phyloP scores from a whole-genome alignment of 2,113 vertebrate species.

The Gnathonemus longibarbis region DNA sequence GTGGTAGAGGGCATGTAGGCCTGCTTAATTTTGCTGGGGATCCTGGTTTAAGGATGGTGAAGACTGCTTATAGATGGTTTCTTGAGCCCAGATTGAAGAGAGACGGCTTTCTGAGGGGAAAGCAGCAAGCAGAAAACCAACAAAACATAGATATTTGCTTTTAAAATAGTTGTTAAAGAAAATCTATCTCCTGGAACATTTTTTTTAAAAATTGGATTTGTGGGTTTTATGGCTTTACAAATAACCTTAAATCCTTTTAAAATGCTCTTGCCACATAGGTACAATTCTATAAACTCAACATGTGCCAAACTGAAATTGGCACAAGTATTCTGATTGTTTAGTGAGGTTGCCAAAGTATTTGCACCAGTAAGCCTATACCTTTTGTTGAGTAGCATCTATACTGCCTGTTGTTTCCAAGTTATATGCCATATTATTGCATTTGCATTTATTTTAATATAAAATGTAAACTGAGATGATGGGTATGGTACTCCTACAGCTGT shows the following conservation, averaged over 20 bases:
- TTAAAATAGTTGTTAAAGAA: slow-evolving; percentile 51
- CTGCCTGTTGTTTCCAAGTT: neutral
- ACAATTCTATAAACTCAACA: neutral
- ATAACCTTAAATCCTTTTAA: slow-evolving; percentile 31
- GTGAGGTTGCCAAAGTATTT: neutral
- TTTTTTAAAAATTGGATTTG: slow-evolving; percentile 10
- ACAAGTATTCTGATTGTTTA: neutral
- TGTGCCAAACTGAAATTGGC: neutral
- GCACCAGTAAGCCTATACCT: neutral
- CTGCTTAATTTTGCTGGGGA: slow-evolving; percentile 48
- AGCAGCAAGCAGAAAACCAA: slow-evolving; percentile 24
- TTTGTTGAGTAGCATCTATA: neutral
- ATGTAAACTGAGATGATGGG: neutral
- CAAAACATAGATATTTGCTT: slow-evolving; percentile 45
- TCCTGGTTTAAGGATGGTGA: neutral
- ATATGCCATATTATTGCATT: neutral
- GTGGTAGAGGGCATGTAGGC: slow-evolving; percentile 32
- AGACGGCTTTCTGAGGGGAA: slow-evolving; percentile 24
- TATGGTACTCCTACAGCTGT: neutral
- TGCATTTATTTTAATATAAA: neutral
- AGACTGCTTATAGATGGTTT: slow-evolving; percentile 65
- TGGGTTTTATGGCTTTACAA: slow-evolving; percentile 38
- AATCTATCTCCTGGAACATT: slow-evolving; percentile 32
- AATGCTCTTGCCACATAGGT: neutral
- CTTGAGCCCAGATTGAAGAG: slow-evolving; percentile 44